Conservation (phyloP, 2,888 invertebrate genomes). For the Amiota communis region DNA sequence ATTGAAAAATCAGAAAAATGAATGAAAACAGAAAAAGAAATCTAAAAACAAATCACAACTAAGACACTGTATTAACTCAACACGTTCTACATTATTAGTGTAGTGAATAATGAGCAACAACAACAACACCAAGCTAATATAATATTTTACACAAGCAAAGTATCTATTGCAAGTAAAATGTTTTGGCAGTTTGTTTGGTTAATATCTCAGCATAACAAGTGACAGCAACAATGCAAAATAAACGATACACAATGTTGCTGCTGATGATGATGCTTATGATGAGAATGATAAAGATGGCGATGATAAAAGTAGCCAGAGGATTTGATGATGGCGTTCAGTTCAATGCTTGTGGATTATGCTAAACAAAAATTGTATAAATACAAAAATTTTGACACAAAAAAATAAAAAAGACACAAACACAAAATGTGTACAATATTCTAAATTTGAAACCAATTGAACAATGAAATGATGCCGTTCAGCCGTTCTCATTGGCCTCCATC, state of each 20-base stretch:
- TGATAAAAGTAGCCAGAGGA: neutral
- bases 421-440: conserved; percentile 24
- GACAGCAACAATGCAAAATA: neutral
- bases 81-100: neutral
- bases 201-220: neutral
- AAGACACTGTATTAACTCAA: conserved; percentile 3
- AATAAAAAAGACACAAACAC: conserved; percentile 31
- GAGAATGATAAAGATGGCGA: neutral
- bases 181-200: neutral
- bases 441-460: conserved; percentile 25
- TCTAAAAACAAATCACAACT: neutral
- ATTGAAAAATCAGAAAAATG: too few relatives aligned
- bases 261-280: neutral
- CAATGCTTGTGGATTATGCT: neutral
- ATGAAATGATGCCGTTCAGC: conserved; percentile 32
- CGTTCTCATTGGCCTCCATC: conserved; percentile 7
- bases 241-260: neutral
- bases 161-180: conserved; percentile 1
- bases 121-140: neutral
- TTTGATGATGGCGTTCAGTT: too few relatives aligned
- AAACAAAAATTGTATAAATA: neutral
- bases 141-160: neutral
- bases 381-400: conserved; percentile 12
- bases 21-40: neutral
- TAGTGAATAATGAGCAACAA: conserved; percentile 22